Evolutionary conservation across 2,888 invertebrate species (phyloP).

Genomic region (Hypolimnas misippus): DNA sequence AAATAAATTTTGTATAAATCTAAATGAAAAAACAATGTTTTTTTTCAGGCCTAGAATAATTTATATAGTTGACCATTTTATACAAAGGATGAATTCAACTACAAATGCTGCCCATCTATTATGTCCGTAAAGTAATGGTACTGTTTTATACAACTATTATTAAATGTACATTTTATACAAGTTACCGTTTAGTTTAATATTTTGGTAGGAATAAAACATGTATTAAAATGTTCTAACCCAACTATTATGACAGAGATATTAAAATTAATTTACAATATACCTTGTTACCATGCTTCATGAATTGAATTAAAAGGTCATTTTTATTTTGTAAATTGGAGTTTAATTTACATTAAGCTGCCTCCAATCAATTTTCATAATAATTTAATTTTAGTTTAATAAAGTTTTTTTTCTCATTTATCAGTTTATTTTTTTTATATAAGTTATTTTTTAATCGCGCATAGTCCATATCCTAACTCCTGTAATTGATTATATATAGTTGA

Average conservation of each 20-base stretch:
- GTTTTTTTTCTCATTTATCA: slow-evolving; percentile 27
- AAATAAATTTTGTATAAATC: not conserved
- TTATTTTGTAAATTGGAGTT: slow-evolving; percentile 76
- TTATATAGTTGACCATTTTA: slow-evolving; percentile 71
- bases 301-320: slow-evolving; percentile 83
- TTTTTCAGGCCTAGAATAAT: slow-evolving; percentile 75
- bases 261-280: slow-evolving; percentile 72
- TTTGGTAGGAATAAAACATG: slow-evolving; percentile 76
- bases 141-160: slow-evolving; percentile 74
- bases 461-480: not conserved
- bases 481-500: not conserved
- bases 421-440: slow-evolving; percentile 12
- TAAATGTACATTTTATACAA: slow-evolving; percentile 81
- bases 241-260: slow-evolving; percentile 70
- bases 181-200: slow-evolving; percentile 82
- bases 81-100: slow-evolving; percentile 69
- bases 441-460: not conserved
- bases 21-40: slow-evolving; percentile 30
- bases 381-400: slow-evolving; percentile 34
- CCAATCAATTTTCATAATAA: slow-evolving; percentile 27
- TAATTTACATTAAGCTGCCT: slow-evolving; percentile 52
- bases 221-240: slow-evolving; percentile 78
- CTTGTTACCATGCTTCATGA: slow-evolving; percentile 83
- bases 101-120: slow-evolving; percentile 68
- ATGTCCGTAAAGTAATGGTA: slow-evolving; percentile 65